A percentile compares a stretch with the other conserved stretches of the same genome.
phyloP scores from a whole-genome alignment of 2,888 invertebrate species.

The Celastrina argiolus region DNA sequence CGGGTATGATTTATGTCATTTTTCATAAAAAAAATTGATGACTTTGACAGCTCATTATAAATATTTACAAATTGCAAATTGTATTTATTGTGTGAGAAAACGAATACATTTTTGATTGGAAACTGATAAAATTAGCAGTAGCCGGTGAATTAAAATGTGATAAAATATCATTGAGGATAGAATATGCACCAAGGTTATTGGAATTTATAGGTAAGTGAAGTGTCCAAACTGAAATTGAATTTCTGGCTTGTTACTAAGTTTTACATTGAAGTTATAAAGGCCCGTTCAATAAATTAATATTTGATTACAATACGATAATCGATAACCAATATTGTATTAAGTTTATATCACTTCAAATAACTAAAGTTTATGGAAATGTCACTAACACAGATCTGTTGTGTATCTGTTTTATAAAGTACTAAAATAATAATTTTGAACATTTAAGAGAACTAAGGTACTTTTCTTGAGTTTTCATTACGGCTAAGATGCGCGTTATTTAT shows the following conservation, averaged over 20 bases:
- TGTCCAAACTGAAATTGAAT: neutral
- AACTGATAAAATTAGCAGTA: neutral
- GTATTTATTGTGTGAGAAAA: neutral
- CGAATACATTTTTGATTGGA: neutral
- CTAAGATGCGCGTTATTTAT: neutral
- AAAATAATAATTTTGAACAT: neutral
- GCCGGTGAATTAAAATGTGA: constrained; percentile 7
- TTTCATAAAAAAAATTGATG: constrained; percentile 34
- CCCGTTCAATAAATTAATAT: neutral
- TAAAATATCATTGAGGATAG: neutral
- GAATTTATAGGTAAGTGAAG: constrained; percentile 13
- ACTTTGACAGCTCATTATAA: constrained; percentile 67
- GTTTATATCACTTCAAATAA: neutral
- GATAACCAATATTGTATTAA: neutral
- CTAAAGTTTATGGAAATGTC: neutral
- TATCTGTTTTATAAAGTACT: neutral
- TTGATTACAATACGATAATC: neutral
- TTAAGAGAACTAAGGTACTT: neutral
- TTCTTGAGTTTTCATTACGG: neutral
- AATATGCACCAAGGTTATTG: neutral
- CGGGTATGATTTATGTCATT: constrained; percentile 20
- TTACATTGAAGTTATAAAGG: neutral
- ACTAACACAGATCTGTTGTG: neutral
- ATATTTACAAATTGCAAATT: constrained; percentile 45
- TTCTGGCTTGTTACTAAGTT: neutral